Evolutionary conservation across 2,888 invertebrate species (phyloP).

Genomic region (Eudemis profundana): DNA sequence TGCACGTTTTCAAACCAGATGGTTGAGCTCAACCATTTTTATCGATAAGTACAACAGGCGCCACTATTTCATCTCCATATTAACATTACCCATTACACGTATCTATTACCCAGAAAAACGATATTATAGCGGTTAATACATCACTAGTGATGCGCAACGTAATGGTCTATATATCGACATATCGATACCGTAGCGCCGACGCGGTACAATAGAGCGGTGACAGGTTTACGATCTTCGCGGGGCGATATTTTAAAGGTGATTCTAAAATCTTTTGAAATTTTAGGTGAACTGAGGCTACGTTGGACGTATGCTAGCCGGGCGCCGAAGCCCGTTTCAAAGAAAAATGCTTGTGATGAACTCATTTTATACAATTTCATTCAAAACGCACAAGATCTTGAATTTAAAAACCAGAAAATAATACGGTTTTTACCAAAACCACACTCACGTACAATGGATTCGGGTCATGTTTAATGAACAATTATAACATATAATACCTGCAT

Average conservation of each 20-base stretch:
- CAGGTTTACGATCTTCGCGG: constrained; percentile 29
- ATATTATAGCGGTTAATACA: constrained; percentile 47
- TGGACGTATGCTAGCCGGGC: not conserved
- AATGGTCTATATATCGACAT: constrained; percentile 58
- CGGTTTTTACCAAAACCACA: no score
- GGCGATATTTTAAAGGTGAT: constrained; percentile 31
- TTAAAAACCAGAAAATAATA: no score
- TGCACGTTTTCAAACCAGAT: not conserved
- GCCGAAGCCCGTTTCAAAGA: not conserved
- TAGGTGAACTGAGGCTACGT: not conserved
- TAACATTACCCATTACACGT: constrained; percentile 14
- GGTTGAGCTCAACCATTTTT: not conserved
- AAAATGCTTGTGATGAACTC: not conserved
- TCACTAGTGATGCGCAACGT: constrained; percentile 55
- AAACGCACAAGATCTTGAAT: no score
- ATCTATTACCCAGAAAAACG: constrained; percentile 22
- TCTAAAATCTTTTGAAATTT: constrained; percentile 31
- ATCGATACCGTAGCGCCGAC: constrained; percentile 19
- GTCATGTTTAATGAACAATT: no score
- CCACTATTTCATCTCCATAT: constrained; percentile 6
- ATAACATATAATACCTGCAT: no score
- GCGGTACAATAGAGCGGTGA: constrained; percentile 28
- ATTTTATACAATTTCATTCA: not conserved
- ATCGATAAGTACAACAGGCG: constrained; percentile 2
- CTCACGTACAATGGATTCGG: no score